Evolutionary conservation across 35 echinoderm and acorn worm species (phyloP).

Genomic region (Acanthaster planci): DNA sequence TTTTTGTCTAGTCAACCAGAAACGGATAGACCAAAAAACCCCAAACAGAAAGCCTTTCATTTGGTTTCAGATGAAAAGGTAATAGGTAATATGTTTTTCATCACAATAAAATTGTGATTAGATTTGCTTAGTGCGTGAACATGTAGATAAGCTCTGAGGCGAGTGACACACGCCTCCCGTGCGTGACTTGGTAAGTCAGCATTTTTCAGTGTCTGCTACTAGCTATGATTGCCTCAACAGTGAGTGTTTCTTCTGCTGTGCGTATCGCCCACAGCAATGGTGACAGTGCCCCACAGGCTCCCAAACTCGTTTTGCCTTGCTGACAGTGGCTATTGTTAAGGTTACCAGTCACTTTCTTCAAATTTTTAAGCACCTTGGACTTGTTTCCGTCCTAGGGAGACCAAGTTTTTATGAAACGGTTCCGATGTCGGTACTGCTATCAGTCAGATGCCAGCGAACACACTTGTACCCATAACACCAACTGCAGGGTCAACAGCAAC

Average conservation of each 20-base stretch:
- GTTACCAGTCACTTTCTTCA: not conserved
- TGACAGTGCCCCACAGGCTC: not conserved
- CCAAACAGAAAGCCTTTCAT: too few species aligned
- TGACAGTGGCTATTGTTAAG: not conserved
- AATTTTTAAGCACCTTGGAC: not conserved
- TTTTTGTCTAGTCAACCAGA: too few species aligned
- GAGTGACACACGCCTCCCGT: too few species aligned
- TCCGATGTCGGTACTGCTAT: constrained; percentile 86
- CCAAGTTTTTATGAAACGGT: constrained; percentile 28
- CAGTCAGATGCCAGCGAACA: constrained; percentile 82
- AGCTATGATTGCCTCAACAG: constrained; percentile 1
- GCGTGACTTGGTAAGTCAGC: too few species aligned
- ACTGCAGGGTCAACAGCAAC: constrained; percentile 78
- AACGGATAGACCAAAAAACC: too few species aligned
- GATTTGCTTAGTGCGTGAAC: too few species aligned
- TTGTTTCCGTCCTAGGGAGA: constrained; percentile 46
- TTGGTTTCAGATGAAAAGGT: too few species aligned
- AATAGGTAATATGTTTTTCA: too few species aligned
- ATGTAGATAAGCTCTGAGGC: too few species aligned
- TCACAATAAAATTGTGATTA: too few species aligned
- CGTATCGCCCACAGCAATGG: not conserved
- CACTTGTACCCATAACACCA: constrained; percentile 72
- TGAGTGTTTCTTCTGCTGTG: not conserved
- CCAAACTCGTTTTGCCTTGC: not conserved
- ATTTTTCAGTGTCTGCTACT: too few species aligned